Conservation (phyloP, 2,113 vertebrate species). For the Lamprotornis superbus region DNA sequence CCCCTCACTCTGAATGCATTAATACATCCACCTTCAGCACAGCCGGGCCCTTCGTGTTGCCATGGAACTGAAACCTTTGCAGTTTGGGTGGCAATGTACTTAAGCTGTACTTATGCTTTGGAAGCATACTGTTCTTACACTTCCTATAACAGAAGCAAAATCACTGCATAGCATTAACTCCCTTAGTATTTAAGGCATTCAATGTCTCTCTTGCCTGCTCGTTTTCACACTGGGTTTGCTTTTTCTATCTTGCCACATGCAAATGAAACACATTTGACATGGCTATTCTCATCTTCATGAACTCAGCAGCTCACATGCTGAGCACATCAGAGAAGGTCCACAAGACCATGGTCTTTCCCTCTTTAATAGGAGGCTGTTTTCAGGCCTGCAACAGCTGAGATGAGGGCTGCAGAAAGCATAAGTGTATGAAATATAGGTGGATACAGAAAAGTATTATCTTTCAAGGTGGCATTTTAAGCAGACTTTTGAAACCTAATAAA, state of each 20-base stretch:
- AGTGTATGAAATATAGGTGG: neutral
- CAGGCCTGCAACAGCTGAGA: neutral
- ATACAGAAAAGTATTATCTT: neutral
- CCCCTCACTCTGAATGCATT: slow-evolving; percentile 46
- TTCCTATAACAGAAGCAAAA: slow-evolving; percentile 64
- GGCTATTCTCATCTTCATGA: neutral
- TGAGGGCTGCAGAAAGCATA: neutral
- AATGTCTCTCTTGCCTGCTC: slow-evolving; percentile 35
- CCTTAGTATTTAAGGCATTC: slow-evolving; percentile 41
- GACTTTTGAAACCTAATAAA: neutral
- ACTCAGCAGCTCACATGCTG: neutral
- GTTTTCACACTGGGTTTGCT: neutral
- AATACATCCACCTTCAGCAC: slow-evolving; percentile 59
- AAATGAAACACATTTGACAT: slow-evolving; percentile 12
- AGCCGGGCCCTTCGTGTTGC: slow-evolving; percentile 62
- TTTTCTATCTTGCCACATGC: slow-evolving; percentile 28
- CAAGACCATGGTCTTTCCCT: neutral
- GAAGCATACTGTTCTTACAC: slow-evolving; percentile 57
- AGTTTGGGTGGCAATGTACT: slow-evolving; percentile 24
- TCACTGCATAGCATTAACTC: slow-evolving; percentile 62
- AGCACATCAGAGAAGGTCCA: neutral
- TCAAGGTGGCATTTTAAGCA: neutral
- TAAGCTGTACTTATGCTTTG: neutral
- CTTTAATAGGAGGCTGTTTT: neutral
- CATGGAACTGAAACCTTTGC: slow-evolving; percentile 72